Base-by-base conservation (phyloP, 2,797 vertebrate genomes). In the Choloepus didactylus region DNA sequence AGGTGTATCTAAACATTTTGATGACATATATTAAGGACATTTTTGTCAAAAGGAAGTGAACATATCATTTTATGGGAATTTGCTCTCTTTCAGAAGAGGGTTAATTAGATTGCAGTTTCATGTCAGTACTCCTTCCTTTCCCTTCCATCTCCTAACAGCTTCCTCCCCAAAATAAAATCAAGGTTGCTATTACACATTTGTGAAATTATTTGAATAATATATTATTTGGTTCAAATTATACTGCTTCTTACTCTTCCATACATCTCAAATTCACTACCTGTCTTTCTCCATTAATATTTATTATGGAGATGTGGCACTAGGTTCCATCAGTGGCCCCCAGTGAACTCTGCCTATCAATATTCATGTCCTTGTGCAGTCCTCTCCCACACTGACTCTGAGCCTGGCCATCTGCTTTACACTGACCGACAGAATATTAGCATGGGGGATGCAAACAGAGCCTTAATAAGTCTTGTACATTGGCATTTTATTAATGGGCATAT, bases 41-140 rank as follows among this genome's bases (percentile, higher is more conserved):
- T 79, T 80, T 49, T 85, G 44, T 41, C 44, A 80, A 80, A 91
- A 67, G 27, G 23, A 88, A 87, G 59, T n/a, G n/a, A 27, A 73
- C 19, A 88, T 31, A 77, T 69, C 76, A 6, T 76, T 72, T 89
- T 66, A 77, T 14, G 6, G 19, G 38, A 41, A 94, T 29, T 46
- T 38, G 44, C 5, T 49, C 49, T 73, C n/a, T 67, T 94, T 25
- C 18, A 27, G 18, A 41, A 89, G 54, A 84, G n/a, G 29, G 1
- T 31, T 51, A 16, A 77, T 0, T 72, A 14, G 38, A 54, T 31
- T 16, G 67, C 21, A 38, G 23, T 59, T 77, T 35, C 56, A 16
- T 54, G 69, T 80, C 25, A 89, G 27, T 27, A 23, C 9, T 51
- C 12, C 27, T 89, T 92, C 35, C 31, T 56, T 69, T 9, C 5